These are phyloP conservation scores for Notolepis coatsorum DNA, from an alignment of 2,797 vertebrate species.

Conservation along the genomic window DNA sequence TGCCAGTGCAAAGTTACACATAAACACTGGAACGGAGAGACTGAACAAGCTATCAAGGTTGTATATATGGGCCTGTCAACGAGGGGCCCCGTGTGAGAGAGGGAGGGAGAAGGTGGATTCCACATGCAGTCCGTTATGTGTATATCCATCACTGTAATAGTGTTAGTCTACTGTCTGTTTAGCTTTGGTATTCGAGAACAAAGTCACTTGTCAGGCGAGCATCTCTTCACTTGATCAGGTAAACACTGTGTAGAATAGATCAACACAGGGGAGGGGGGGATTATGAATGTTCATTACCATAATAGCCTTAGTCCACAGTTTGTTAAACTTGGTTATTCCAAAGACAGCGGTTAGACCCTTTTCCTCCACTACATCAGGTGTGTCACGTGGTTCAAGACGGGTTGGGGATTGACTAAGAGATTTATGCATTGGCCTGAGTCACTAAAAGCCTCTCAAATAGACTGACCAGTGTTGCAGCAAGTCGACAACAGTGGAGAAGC, in stretches of 20 bases:
- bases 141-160: slow-evolving; percentile 35
- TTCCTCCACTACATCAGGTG: slow-evolving; percentile 48
- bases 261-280: too few relatives aligned
- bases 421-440: slow-evolving; percentile 58
- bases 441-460: slow-evolving; percentile 45
- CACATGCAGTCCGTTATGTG: slow-evolving; percentile 18
- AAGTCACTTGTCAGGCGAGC: too few relatives aligned
- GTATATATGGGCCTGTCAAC: slow-evolving; percentile 21
- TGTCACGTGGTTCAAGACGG: slow-evolving; percentile 33
- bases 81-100: slow-evolving; percentile 40
- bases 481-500: too few relatives aligned
- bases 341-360: slow-evolving; percentile 19
- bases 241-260: too few relatives aligned
- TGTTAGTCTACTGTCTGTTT: slow-evolving; percentile 22
- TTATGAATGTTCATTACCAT: slow-evolving; percentile 17
- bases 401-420: slow-evolving; percentile 61
- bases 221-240: too few relatives aligned
- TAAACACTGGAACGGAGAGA: background rate
- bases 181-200: slow-evolving; percentile 21
- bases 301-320: slow-evolving; percentile 35
- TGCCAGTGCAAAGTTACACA: background rate
- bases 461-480: too few relatives aligned
- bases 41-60: background rate
- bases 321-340: slow-evolving; percentile 21
- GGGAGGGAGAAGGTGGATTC: slow-evolving; percentile 20